Conservation (phyloP, 2,797 vertebrate genomes). For the Luscinia megarhynchos region DNA sequence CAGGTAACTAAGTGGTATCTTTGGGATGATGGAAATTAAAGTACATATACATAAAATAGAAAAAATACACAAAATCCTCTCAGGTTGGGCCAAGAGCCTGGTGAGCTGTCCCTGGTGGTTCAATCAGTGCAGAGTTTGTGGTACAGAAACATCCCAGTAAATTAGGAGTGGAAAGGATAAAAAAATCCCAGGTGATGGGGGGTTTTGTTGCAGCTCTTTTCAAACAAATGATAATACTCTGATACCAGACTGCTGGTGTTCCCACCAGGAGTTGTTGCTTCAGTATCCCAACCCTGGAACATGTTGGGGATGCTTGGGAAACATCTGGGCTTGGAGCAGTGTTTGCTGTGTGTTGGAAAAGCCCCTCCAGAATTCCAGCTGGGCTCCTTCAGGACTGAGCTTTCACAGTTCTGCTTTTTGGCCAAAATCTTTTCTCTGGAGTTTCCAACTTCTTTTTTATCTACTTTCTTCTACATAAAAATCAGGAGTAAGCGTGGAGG, state of each 20-base stretch:
- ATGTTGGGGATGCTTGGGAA: not conserved
- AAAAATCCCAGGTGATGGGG: not conserved
- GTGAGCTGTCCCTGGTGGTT: not conserved
- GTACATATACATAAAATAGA: not conserved
- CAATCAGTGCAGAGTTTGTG: not conserved
- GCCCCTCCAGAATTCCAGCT: not conserved
- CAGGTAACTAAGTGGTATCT: not conserved
- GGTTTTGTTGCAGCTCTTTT: not conserved
- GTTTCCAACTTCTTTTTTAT: not conserved
- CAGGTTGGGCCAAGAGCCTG: not conserved
- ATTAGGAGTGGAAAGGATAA: not conserved
- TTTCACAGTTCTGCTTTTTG: not conserved
- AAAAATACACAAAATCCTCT: not conserved
- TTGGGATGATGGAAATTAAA: not conserved
- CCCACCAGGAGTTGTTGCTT: not conserved
- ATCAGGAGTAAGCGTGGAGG: not conserved
- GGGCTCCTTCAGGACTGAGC: not conserved
- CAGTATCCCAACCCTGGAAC: not conserved
- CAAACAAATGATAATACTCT: not conserved
- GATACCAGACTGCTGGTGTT: not conserved
- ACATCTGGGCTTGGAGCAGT: not conserved
- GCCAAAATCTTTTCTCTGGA: not conserved
- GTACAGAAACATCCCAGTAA: not conserved
- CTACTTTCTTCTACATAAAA: not conserved
- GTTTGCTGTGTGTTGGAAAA: not conserved